Evolutionary conservation across 2,113 vertebrate species (phyloP).

Genomic region (Takifugu bimaculatus): DNA sequence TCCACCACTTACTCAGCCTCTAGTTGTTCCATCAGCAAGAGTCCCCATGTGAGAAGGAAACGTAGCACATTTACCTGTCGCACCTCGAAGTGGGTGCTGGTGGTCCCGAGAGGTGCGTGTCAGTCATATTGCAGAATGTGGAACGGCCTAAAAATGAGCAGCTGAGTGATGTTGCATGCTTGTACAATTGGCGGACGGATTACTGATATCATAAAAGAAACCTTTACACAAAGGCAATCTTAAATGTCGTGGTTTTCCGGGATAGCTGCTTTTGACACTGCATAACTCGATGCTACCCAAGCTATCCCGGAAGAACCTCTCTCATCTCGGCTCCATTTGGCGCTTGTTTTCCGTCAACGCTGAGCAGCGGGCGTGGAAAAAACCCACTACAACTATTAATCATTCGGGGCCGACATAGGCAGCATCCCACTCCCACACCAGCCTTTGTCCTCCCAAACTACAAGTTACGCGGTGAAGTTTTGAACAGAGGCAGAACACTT

Average conservation of each 20-base stretch:
- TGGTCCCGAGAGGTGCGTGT: conserved; percentile 69
- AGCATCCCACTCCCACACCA: conserved; percentile 65
- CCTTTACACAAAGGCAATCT: too few relatives aligned
- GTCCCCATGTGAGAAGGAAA: conserved; percentile 68
- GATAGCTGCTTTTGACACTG: background rate
- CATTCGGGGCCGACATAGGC: conserved; percentile 75
- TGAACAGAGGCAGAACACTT: conserved; percentile 38
- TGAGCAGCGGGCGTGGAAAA: conserved; percentile 71
- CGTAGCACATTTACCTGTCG: conserved; percentile 83
- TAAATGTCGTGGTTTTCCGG: too few relatives aligned
- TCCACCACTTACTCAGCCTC: conserved; percentile 46
- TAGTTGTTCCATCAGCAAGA: conserved; percentile 71
- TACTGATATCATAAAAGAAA: too few relatives aligned
- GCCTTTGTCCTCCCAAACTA: conserved; percentile 69
- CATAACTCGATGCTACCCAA: conserved; percentile 18
- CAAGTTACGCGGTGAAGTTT: conserved; percentile 69
- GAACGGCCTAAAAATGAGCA: conserved; percentile 32
- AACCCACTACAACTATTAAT: conserved; percentile 79
- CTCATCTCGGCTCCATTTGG: conserved; percentile 60
- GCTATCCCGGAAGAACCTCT: conserved; percentile 45
- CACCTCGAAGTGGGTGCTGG: conserved; percentile 65
- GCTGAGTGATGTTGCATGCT: conserved; percentile 78
- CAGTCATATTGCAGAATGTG: conserved; percentile 71
- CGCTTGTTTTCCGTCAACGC: conserved; percentile 72
- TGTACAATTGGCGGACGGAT: background rate